These are phyloP conservation scores for Gnathonemus longibarbis DNA, from an alignment of 2,113 vertebrate species.

Conservation along the genomic window DNA sequence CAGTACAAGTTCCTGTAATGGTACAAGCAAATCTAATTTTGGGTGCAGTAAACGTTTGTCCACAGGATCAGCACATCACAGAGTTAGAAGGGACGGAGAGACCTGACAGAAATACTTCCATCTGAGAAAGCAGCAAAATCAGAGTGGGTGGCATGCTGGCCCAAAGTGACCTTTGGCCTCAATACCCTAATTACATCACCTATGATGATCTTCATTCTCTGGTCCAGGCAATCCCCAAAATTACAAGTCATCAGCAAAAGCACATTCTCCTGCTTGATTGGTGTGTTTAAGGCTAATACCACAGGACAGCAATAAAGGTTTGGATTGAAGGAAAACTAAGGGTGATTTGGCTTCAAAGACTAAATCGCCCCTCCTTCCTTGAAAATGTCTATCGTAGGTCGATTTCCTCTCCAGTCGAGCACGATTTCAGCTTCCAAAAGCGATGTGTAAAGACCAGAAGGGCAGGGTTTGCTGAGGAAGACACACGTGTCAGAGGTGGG, in stretches of 20 bases:
- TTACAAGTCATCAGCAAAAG: constrained; percentile 8
- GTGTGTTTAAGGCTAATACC: constrained; percentile 21
- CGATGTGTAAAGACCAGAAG: not conserved
- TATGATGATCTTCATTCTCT: not conserved
- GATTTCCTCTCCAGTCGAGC: not conserved
- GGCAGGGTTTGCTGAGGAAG: not conserved
- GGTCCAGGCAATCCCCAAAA: not conserved
- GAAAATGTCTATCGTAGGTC: not conserved
- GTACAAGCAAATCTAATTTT: constrained; percentile 6
- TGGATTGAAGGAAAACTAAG: constrained; percentile 7
- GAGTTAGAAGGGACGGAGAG: not conserved
- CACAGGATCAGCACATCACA: not conserved
- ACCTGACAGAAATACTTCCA: not conserved
- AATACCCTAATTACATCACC: not conserved
- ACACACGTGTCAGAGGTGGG: not conserved
- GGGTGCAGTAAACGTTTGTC: not conserved
- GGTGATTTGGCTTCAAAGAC: constrained; percentile 16
- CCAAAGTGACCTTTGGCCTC: not conserved
- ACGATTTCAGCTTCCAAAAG: not conserved
- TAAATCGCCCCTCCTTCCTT: not conserved
- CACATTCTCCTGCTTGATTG: not conserved
- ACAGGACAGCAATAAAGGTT: constrained; percentile 10
- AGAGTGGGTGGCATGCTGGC: not conserved
- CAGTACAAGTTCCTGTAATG: not conserved
- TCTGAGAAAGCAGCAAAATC: not conserved